Evolutionary conservation across 2,797 vertebrate genomes (phyloP), one percentile per base, ranked within the genome.

Genomic region (Coilia nasus): DNA sequence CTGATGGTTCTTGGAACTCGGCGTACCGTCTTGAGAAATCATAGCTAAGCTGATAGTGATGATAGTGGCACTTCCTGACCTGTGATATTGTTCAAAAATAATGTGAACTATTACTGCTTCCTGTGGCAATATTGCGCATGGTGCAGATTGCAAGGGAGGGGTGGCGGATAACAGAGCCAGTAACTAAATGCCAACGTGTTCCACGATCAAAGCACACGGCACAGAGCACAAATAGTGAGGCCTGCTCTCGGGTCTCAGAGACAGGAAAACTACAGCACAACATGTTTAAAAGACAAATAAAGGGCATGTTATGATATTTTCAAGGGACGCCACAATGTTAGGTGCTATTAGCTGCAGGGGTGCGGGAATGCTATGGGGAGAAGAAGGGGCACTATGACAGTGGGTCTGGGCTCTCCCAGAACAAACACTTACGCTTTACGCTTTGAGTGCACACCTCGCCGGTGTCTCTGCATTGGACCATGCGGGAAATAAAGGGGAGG

Each of bases 391-490:
- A 44, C 81, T 56, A 31, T 21, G 81, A 50, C 50, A 82, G 23
- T 50, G 60, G 50, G 35, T 17, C 25, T 54, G 25, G 47, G 35
- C 83, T 50, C 64, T 31, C 5, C 59, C 75, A 82, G 87, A 87
- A 44, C 19, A n/a, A 89, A 91, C 90, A 96, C 94, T 96, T 96
- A 96, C 95, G 84, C 92, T 95, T 94, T 95, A 62, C 91, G 94
- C 92, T 95, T 94, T 94, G 95, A 95, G 93, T 95, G 96, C 25
- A 95, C 94, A 90, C 90, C 92, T 93, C 93, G 92, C 91, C 95
- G 95, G 87, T 94, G 94, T 90, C 94, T 96, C 95, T 96, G 95
- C 88, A 92, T 89, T 89, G 90, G 90, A 90, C 85, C 94, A 94
- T 94, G 93, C 93, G 93, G 90, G 93, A 93, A 91, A 88, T 87